phyloP scores from a whole-genome alignment of 2,888 invertebrate genomes.

The Drosophila nr. perissopoda region DNA sequence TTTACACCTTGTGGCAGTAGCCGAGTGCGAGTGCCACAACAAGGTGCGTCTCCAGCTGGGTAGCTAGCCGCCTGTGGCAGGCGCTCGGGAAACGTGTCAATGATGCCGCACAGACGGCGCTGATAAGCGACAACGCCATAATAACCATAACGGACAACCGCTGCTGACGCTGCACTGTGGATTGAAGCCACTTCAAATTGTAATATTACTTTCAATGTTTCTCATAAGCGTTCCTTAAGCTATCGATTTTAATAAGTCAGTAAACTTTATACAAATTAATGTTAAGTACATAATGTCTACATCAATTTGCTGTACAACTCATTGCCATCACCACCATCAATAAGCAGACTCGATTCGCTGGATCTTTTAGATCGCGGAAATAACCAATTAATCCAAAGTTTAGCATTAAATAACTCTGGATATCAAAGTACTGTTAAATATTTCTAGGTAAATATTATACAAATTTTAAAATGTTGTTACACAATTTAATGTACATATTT shows the following conservation, averaged over 20 bases:
- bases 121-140: constrained; percentile 63
- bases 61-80: constrained; percentile 27
- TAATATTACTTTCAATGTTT: neutral
- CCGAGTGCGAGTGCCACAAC: constrained; percentile 11
- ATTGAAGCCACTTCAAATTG: constrained; percentile 7
- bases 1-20: constrained; percentile 61
- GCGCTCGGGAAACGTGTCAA: constrained; percentile 71
- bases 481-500: neutral
- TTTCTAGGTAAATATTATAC: too few relatives aligned
- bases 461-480: neutral
- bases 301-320: neutral
- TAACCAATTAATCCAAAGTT: neutral
- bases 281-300: too few relatives aligned
- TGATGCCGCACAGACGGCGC: constrained; percentile 59
- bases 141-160: constrained; percentile 75
- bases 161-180: constrained; percentile 56
- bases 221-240: neutral
- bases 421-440: neutral
- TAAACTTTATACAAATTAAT: neutral
- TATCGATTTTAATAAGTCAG: neutral
- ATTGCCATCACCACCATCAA: neutral
- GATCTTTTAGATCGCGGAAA: neutral
- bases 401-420: neutral
- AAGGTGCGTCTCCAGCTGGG: constrained; percentile 15
- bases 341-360: neutral